phyloP scores from a whole-genome alignment of 1,140 invertebrate species.

The Bombus picipes region DNA sequence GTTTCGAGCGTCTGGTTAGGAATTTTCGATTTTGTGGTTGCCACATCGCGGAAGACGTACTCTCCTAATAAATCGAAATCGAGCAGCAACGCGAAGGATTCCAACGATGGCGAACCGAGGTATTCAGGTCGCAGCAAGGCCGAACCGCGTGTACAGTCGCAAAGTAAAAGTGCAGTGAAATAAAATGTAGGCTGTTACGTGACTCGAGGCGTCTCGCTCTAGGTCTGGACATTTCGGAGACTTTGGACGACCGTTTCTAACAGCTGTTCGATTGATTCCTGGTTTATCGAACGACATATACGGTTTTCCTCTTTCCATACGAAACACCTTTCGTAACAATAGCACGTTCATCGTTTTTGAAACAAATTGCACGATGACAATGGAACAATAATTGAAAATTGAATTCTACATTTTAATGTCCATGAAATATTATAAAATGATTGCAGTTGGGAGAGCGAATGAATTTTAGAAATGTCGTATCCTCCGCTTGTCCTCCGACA shows the following conservation, averaged over 20 bases:
- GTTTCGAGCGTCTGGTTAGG: no score
- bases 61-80: constrained; percentile 20
- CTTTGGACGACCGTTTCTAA: not conserved
- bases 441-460: no score
- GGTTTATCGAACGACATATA: not conserved
- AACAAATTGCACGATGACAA: no score
- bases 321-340: not conserved
- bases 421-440: no score
- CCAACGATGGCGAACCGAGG: constrained; percentile 58
- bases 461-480: no score
- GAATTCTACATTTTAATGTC: no score
- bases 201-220: constrained; percentile 67
- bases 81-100: constrained; percentile 25
- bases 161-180: constrained; percentile 73
- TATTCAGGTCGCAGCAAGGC: constrained; percentile 74
- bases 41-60: not conserved
- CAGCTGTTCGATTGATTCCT: not conserved
- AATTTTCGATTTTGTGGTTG: not conserved
- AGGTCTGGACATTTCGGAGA: constrained; percentile 14
- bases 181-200: constrained; percentile 76
- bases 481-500: no score
- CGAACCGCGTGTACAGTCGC: constrained; percentile 50
- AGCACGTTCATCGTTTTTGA: no score
- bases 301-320: not conserved
- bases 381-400: no score